Percentiles rank a stretch among this genome's conserved stretches.
phyloP scores from a whole-genome alignment of 1,140 invertebrate genomes.

The Procambarus virginalis region DNA sequence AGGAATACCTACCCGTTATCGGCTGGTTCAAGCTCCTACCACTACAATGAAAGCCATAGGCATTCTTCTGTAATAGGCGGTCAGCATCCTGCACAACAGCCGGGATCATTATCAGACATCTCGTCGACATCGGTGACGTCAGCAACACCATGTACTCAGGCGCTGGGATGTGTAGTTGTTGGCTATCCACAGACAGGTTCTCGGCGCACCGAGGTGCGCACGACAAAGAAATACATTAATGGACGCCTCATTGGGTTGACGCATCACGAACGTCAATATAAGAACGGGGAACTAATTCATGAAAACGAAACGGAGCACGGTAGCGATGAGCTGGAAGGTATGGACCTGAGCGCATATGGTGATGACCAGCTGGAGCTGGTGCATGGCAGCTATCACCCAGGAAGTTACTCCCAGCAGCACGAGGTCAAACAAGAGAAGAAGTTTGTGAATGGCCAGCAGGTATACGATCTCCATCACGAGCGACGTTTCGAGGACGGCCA shows the following conservation, averaged over 20 bases:
- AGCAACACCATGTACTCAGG: background rate
- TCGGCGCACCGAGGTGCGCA: conserved; percentile 30
- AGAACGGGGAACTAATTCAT: conserved; percentile 36
- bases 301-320: conserved; percentile 49
- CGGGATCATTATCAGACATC: background rate
- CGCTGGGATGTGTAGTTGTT: conserved; percentile 12
- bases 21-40: conserved; percentile 7
- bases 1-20: background rate
- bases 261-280: conserved; percentile 33
- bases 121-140: background rate
- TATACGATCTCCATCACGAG: conserved; percentile 55
- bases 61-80: background rate
- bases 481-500: conserved; percentile 35
- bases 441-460: conserved; percentile 40
- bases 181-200: conserved; percentile 7
- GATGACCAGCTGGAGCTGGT: conserved; percentile 20
- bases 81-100: background rate
- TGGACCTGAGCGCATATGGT: conserved; percentile 24
- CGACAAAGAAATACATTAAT: conserved; percentile 33
- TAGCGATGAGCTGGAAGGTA: conserved; percentile 17
- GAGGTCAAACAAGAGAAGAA: conserved; percentile 51
- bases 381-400: conserved; percentile 37
- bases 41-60: conserved; percentile 37
- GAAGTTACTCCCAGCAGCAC: conserved; percentile 51
- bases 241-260: conserved; percentile 44